phyloP scores from a whole-genome alignment of 2,113 vertebrate species.

The Ctenomys sociabilis region DNA sequence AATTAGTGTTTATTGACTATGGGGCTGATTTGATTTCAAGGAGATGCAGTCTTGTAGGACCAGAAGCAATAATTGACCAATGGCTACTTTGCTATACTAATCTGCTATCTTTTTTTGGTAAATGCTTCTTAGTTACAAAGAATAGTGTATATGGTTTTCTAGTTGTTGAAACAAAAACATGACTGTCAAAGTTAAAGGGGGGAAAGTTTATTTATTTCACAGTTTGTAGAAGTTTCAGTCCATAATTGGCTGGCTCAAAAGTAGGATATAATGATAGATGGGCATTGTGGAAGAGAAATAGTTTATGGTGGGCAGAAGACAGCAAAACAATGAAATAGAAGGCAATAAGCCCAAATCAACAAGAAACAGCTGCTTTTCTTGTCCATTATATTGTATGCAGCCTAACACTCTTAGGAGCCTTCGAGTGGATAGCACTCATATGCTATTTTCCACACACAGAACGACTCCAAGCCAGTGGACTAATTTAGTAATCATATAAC shows the following conservation, averaged over 20 bases:
- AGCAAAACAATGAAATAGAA: background rate
- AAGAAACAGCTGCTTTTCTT: background rate
- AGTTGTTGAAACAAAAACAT: background rate
- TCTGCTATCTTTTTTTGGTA: background rate
- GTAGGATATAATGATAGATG: background rate
- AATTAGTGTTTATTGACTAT: constrained; percentile 9
- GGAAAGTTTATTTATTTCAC: background rate
- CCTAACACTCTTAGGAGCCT: background rate
- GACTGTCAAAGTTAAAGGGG: background rate
- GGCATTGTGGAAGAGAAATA: background rate
- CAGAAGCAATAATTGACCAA: background rate
- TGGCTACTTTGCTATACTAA: background rate
- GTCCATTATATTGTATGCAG: background rate
- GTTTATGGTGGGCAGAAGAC: background rate
- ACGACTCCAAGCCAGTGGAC: background rate
- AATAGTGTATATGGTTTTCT: background rate
- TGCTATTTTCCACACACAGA: background rate
- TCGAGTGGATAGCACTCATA: background rate
- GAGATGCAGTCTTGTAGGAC: background rate
- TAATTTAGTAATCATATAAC: background rate
- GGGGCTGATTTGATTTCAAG: background rate
- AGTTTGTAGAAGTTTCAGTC: background rate
- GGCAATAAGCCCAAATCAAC: background rate
- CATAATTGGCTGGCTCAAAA: background rate
- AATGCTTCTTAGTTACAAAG: background rate